A percentile compares a stretch with the other conserved stretches of the same genome.
These are phyloP conservation scores for Sarcophaga bullata DNA, from an alignment of 1,140 invertebrate species.

Conservation along the genomic window DNA sequence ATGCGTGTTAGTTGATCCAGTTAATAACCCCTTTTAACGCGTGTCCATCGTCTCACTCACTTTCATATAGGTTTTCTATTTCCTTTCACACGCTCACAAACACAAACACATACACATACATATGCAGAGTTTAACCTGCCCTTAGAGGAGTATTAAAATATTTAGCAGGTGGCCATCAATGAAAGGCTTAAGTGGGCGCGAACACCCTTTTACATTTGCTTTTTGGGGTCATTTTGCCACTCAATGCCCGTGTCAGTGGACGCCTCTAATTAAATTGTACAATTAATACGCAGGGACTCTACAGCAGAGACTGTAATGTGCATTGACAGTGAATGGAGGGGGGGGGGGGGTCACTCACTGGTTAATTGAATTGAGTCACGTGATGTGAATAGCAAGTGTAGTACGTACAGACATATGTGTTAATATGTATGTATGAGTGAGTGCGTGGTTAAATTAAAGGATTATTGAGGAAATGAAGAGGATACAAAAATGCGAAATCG, in stretches of 20 bases:
- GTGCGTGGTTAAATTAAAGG: slow-evolving; percentile 11
- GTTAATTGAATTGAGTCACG: slow-evolving; percentile 66
- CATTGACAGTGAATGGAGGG: not conserved
- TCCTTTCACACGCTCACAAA: slow-evolving; percentile 1
- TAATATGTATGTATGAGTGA: not conserved
- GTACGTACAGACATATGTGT: not conserved
- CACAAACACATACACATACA: not conserved
- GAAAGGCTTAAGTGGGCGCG: slow-evolving; percentile 62
- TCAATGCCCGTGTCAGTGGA: not conserved
- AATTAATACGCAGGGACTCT: slow-evolving; percentile 13
- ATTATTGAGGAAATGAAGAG: slow-evolving; percentile 2
- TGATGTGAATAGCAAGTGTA: slow-evolving; percentile 60
- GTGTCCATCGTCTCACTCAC: slow-evolving; percentile 48
- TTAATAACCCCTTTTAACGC: slow-evolving; percentile 66
- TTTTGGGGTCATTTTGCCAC: slow-evolving; percentile 28
- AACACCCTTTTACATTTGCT: slow-evolving; percentile 57
- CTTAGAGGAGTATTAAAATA: slow-evolving; percentile 6
- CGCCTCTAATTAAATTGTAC: slow-evolving; percentile 47
- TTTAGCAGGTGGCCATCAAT: slow-evolving; percentile 34
- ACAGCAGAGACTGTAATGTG: too few relatives aligned
- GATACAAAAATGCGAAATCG: not conserved
- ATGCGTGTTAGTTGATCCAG: slow-evolving; percentile 53
- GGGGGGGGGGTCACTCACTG: slow-evolving; percentile 49
- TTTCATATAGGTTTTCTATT: slow-evolving; percentile 29
- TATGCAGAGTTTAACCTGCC: not conserved